Conservation (phyloP, 2,888 invertebrate genomes). For the Melolontha melolontha region DNA sequence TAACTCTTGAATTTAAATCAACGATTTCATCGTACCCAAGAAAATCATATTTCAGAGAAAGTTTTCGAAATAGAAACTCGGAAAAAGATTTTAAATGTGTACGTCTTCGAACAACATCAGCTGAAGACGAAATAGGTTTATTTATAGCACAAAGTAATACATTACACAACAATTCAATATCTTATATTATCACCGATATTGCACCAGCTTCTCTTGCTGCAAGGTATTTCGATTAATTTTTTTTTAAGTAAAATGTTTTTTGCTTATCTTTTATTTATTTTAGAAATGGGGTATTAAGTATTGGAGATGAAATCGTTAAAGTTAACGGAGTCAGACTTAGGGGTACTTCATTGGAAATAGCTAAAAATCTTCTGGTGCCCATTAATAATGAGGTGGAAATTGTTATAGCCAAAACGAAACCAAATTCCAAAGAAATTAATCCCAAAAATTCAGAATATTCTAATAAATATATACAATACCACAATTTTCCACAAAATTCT, state of each 20-base stretch:
- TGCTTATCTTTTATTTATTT: constrained; percentile 46
- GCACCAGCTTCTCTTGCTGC: constrained; percentile 67
- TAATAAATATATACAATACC: constrained; percentile 20
- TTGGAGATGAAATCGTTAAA: constrained; percentile 91
- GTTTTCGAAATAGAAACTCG: constrained; percentile 28
- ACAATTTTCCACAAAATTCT: constrained; percentile 33
- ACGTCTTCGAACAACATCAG: constrained; percentile 51
- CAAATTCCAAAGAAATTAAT: constrained; percentile 10
- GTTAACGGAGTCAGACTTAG: constrained; percentile 86
- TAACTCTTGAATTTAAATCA: constrained; percentile 49
- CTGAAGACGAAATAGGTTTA: constrained; percentile 54
- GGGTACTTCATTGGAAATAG: constrained; percentile 77
- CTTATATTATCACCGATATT: constrained; percentile 67
- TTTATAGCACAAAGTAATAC: constrained; percentile 52
- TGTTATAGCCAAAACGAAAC: constrained; percentile 57
- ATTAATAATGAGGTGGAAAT: constrained; percentile 65
- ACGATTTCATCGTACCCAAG: constrained; percentile 18
- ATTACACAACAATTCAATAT: constrained; percentile 50
- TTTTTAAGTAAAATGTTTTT: constrained; percentile 1
- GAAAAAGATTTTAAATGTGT: constrained; percentile 61
- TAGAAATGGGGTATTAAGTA: constrained; percentile 83
- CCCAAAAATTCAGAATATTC: constrained; percentile 9
- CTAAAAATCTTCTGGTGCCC: constrained; percentile 63
- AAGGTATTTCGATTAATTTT: constrained; percentile 60
- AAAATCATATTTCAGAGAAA: constrained; percentile 6